Percentiles rank a stretch among this genome's conserved stretches.
These are phyloP conservation scores for Burhinus oedicnemus DNA, from an alignment of 2,113 vertebrate genomes.

Conservation along the genomic window DNA sequence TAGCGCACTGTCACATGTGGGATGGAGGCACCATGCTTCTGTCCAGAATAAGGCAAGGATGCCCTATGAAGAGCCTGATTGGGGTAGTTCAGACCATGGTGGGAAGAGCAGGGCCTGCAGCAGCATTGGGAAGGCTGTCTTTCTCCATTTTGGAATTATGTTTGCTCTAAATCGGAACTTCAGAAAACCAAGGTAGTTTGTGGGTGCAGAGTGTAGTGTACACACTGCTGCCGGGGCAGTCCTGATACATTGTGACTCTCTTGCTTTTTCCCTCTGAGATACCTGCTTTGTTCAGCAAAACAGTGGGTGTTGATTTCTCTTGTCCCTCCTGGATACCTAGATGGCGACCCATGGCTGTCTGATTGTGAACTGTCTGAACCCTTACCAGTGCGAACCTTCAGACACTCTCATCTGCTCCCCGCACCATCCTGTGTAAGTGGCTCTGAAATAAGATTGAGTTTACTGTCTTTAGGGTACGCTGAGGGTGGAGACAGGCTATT, in stretches of 20 bases:
- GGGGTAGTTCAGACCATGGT: background rate
- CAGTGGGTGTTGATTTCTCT: background rate
- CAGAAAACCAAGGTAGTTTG: background rate
- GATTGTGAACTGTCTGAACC: background rate
- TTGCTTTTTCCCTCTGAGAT: background rate
- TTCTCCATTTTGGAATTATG: background rate
- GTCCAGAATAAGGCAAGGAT: background rate
- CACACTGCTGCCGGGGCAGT: background rate
- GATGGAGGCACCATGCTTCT: background rate
- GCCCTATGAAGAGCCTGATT: background rate
- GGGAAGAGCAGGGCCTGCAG: background rate
- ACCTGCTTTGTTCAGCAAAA: background rate
- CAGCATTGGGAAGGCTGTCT: background rate
- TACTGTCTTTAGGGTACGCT: background rate
- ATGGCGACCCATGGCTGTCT: background rate
- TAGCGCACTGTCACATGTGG: rapidly evolving
- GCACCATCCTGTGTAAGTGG: background rate
- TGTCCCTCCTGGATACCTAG: background rate
- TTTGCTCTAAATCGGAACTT: background rate
- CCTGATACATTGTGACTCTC: background rate
- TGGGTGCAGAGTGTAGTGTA: rapidly evolving
- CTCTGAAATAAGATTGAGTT: background rate
- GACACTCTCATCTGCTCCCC: background rate
- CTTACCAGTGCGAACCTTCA: background rate
- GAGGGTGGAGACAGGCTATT: background rate